Evolutionary conservation across 2,113 vertebrate genomes (phyloP), one percentile per base, ranked within the genome.

Genomic region (Uria lomvia): DNA sequence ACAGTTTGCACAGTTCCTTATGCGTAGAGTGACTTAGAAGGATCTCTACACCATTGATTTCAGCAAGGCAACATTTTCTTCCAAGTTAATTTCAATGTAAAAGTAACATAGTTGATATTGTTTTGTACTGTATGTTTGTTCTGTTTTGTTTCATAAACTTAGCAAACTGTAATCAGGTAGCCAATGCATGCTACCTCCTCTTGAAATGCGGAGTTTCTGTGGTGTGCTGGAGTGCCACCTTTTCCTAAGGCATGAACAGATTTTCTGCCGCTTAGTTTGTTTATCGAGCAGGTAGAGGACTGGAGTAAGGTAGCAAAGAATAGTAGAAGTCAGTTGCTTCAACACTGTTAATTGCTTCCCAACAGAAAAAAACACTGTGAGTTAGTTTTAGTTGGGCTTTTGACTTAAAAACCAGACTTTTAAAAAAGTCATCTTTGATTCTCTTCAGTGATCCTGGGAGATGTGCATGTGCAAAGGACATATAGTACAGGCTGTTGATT

Each of bases 321-420:
- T 20, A 32, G 29, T 30, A 70, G 30, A 49, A 85, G 30, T 87
- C 74, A 56, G 19, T 86, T 74, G 30, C 49, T 77, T 70, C 56
- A 77, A 30, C 55, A 8, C 30, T 65, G 16, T 71, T 84, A 32
- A 12, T 86, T 78, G 36, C 53, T 77, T 91, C 50, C 63, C 45
- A 60, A 32, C 68, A 36, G 72, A 60, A 43, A 47, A 34, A 73
- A 91, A 17, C 21, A 32, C 34, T 14, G 10, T n/a, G 34, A 67
- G 43, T 67, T 84, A 67, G 22, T 92, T 94, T 95, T 70, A 91
- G 58, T 67, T 91, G 68, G 53, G n/a, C 43, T 96, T 95, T 68
- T 91, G 30, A 88, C 59, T 75, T 76, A 72, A 80, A 80, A 91
- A 38, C 5, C 12, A 68, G 5, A 11, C 12, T 38, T 52, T 70